Evolutionary conservation across 2,888 invertebrate genomes (phyloP).

Genomic region (Tiphia femorata): DNA sequence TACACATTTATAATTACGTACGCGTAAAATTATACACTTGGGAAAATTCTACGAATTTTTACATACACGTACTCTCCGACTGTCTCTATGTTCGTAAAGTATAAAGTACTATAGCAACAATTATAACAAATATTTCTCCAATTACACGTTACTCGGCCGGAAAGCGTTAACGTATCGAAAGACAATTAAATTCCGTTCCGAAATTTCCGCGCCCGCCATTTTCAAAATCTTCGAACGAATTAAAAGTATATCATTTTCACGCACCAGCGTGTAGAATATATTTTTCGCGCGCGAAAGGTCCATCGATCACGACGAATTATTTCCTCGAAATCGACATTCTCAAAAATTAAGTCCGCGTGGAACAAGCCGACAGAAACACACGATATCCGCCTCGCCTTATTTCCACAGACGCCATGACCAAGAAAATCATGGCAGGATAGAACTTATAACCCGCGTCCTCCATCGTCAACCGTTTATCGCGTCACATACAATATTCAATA

Average conservation of each 20-base stretch:
- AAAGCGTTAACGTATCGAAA: too few relatives aligned
- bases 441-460: constrained; percentile 31
- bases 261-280: too few relatives aligned
- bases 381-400: neutral
- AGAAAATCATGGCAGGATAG: constrained; percentile 42
- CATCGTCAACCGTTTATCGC: neutral
- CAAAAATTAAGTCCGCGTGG: neutral
- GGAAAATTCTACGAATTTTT: too few relatives aligned
- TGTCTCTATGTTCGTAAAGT: too few relatives aligned
- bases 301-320: neutral
- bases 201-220: constrained; percentile 63
- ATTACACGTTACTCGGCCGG: too few relatives aligned
- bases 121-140: too few relatives aligned
- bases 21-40: too few relatives aligned
- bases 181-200: constrained; percentile 21
- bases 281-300: neutral
- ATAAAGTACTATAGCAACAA: too few relatives aligned
- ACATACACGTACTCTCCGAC: too few relatives aligned
- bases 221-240: constrained; percentile 53
- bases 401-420: constrained; percentile 42
- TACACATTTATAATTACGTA: too few relatives aligned
- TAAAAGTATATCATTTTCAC: neutral
- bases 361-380: neutral
- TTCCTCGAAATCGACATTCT: neutral
- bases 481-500: neutral